Conservation (phyloP, 2,113 vertebrate species). For the Sula dactylatra region DNA sequence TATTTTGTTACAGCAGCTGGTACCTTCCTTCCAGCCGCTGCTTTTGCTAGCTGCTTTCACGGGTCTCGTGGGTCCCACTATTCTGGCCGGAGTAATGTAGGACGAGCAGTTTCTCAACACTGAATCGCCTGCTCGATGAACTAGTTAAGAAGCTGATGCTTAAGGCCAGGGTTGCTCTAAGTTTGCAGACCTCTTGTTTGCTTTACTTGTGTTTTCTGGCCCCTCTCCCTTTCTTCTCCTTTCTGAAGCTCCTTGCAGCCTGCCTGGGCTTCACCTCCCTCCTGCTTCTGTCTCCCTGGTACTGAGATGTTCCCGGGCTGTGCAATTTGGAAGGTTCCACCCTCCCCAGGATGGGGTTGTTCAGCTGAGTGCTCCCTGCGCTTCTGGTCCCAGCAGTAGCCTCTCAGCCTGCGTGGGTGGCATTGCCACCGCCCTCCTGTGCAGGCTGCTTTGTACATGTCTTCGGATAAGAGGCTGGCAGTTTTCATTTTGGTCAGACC, state of each 20-base stretch:
- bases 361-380: not conserved
- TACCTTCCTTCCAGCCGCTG: not conserved
- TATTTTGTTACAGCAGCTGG: not conserved
- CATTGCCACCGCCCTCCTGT: accelerated
- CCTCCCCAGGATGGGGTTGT: not conserved
- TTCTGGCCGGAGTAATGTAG: not conserved
- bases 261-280: not conserved
- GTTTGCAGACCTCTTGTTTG: not conserved
- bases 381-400: not conserved
- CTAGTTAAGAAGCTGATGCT: not conserved
- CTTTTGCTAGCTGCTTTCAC: not conserved
- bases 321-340: not conserved
- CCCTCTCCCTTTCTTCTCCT: not conserved
- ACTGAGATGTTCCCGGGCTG: not conserved
- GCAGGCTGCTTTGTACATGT: not conserved
- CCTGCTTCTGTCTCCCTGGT: not conserved
- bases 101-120: not conserved
- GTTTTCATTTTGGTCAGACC: not conserved
- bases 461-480: not conserved
- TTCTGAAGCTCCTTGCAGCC: not conserved
- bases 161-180: not conserved
- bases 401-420: not conserved
- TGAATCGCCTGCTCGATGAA: not conserved
- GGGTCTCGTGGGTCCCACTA: accelerated
- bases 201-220: not conserved